Evolutionary conservation across 1,140 invertebrate species (phyloP).

Genomic region (Rhagoletis pomonella): DNA sequence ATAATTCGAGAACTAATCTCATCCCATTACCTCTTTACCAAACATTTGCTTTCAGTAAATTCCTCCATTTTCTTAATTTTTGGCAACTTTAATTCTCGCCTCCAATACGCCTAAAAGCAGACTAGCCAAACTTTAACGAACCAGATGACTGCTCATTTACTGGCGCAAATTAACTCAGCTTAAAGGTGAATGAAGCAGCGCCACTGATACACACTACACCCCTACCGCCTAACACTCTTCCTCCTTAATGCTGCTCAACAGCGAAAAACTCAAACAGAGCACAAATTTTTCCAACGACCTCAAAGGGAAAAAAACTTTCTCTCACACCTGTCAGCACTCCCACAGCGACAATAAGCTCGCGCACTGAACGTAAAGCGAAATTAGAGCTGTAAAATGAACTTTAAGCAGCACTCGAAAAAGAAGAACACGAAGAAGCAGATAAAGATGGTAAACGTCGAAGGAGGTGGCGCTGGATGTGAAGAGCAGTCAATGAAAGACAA

Average conservation of each 20-base stretch:
- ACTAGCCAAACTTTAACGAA: too few relatives aligned
- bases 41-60: too few relatives aligned
- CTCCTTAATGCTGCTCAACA: background rate
- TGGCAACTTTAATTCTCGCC: too few relatives aligned
- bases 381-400: conserved; percentile 48
- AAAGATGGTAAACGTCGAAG: background rate
- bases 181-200: conserved; percentile 17
- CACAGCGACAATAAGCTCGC: conserved; percentile 30
- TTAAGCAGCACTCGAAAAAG: background rate
- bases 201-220: background rate
- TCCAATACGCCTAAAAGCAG: too few relatives aligned
- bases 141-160: too few relatives aligned
- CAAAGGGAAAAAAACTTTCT: background rate
- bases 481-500: background rate
- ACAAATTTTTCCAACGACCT: background rate
- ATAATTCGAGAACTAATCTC: too few relatives aligned
- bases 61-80: too few relatives aligned
- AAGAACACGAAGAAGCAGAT: too few relatives aligned
- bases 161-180: conserved; percentile 12
- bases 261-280: background rate
- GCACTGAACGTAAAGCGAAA: background rate
- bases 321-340: conserved; percentile 30
- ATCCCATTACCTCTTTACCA: too few relatives aligned
- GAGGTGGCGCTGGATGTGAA: background rate
- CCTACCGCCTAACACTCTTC: too few relatives aligned